phyloP scores from a whole-genome alignment of 2,888 invertebrate species.

The Latrodectus elegans region DNA sequence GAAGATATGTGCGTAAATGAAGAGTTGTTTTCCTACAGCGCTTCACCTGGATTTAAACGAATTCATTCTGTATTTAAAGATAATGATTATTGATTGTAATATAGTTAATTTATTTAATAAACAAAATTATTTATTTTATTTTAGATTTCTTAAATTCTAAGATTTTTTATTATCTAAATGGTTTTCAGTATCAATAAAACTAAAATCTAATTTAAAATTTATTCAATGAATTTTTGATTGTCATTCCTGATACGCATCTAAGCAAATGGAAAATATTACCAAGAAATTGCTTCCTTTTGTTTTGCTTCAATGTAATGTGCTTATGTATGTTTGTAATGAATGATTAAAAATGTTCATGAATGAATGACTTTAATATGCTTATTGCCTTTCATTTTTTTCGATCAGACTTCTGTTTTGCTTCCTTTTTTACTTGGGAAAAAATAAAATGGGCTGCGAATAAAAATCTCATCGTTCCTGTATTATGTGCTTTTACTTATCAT shows the following conservation, averaged over 20 bases:
- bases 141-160: not conserved
- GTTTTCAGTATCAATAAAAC: not conserved
- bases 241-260: not conserved
- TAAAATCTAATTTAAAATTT: not conserved
- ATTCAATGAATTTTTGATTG: not conserved
- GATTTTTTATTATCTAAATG: too few relatives aligned
- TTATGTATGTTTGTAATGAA: too few relatives aligned
- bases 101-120: constrained; percentile 39
- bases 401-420: too few relatives aligned
- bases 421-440: too few relatives aligned
- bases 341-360: too few relatives aligned
- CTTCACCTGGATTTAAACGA: constrained; percentile 70
- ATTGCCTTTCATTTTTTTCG: too few relatives aligned
- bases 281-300: too few relatives aligned
- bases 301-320: too few relatives aligned
- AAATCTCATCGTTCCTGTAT: too few relatives aligned
- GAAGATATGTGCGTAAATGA: constrained; percentile 33
- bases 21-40: constrained; percentile 59
- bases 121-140: not conserved
- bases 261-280: not conserved
- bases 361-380: too few relatives aligned
- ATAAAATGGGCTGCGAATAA: too few relatives aligned
- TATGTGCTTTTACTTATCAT: too few relatives aligned
- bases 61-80: constrained; percentile 10
- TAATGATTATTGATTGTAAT: constrained; percentile 6